Base-by-base conservation (phyloP, 1,140 invertebrate genomes). In the Ruditapes philippinarum region DNA sequence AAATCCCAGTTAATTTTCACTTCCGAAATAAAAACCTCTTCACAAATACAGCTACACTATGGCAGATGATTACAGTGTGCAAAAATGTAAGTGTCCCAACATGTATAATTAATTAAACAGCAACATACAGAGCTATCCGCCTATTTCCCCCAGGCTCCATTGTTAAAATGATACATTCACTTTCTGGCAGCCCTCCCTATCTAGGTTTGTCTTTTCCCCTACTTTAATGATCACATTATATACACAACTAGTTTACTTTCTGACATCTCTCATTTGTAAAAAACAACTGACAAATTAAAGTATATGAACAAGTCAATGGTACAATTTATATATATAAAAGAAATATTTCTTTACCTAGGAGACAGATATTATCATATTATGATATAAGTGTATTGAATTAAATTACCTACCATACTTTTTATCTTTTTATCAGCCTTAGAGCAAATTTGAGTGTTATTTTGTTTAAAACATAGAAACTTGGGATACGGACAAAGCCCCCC, bases 41-140 rank as follows among this genome's bases (percentile, higher is more conserved):
- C 7, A 19, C 33, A 2, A 73, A 25, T 14, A 36, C 12, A 54
- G 38, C 17, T 51, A 28, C 2, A 51, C 31, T 36, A 36, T 36
- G 14, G 19, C 28, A 78, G 45, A 11, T 51, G 45, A 31, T 78
- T 22, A n/a, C 40, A 38, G 45, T 31, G 42, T 51, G 31, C 49
- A 78, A 78, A n/a, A 78, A 78, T 40, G 45, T 33, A 57, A 36
- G 1, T 78, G 25, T 42, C 42, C n/a, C 17, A 9, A 0, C 36
- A 14, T 70, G 7, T 78, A 51, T 78, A 28, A 78, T 78, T 78
- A 78, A 78, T 78, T 78, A 78, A 54, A 78, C 45, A 33, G 31
- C 42, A 33, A 78, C 45, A 54, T 33, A 49, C 17, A 22, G 40
- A n/a, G 3, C 40, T 73, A n/a, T 54, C 74, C 74, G 54, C 74